Base-by-base conservation (phyloP, 1,140 invertebrate genomes). In the Lepidurus apus region DNA sequence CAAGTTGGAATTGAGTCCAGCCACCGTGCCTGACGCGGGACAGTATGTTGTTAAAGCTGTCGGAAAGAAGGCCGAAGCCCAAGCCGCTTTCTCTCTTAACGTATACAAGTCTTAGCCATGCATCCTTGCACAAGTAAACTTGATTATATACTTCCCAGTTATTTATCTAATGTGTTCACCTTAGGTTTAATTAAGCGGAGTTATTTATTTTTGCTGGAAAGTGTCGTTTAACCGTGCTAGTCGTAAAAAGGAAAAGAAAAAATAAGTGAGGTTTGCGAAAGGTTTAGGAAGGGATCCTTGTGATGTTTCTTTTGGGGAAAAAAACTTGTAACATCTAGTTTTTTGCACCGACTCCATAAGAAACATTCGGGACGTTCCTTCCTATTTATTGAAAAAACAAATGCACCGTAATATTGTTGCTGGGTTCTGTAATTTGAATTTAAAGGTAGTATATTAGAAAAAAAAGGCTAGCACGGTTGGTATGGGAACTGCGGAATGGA, bases 11-110 rank as follows among this genome's bases (percentile, higher is more conserved):
- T 93, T 98, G 80, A 89, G 91, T 73, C 89, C 91, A 78, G 92
- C 91, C 84, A 89, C 89, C 79, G 85, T 90, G 65, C 91, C 92
- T 79, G 96, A 98, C 86, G 89, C 93, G 81, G 96, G 95, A 42
- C 94, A 96, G 85, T 98, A 98, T 85, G 88, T 91, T 79, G 93
- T 95, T 7, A 92, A 92, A 82, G 94, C 92, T n/a, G 90, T 91
- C 43, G 91, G 92, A 81, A 92, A 93, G 83, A 94, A 94, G 84
- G 91, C 91, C 77, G 93, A 95, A 84, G 90, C 90, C 75, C 88
- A 90, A 44, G 90, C 92, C 73, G 91, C 95, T 80, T 96, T 96
- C 88, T 93, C 94, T 45, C 87, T 96, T 5, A 96, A 96, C 86
- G 92, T 96, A 53, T 77, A 82, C 53, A 84, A 77, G 43, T 65